These are phyloP conservation scores for Merodon equestris DNA, from an alignment of 2,888 invertebrate species.

Conservation along the genomic window DNA sequence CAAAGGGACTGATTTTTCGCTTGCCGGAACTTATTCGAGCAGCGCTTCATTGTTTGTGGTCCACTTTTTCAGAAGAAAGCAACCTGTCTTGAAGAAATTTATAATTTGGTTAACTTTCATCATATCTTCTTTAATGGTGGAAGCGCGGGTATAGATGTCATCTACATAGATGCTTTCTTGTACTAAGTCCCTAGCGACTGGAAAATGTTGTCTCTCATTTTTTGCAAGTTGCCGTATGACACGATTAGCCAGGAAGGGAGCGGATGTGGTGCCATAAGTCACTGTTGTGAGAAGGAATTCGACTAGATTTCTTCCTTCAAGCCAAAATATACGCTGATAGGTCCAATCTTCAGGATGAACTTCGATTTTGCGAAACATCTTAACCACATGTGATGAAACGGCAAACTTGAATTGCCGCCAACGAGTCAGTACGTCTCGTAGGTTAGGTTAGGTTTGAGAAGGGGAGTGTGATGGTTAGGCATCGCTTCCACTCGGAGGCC, in stretches of 20 bases:
- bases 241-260: conserved; percentile 30
- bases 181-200: conserved; percentile 7
- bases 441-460: too few relatives aligned
- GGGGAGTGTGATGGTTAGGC: too few relatives aligned
- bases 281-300: conserved; percentile 28
- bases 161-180: conserved; percentile 24
- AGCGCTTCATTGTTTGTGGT: conserved; percentile 17
- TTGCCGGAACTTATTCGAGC: neutral
- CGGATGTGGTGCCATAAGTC: conserved; percentile 29
- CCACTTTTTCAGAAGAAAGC: conserved; percentile 33
- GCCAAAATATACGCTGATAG: conserved; percentile 39
- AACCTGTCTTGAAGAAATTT: conserved; percentile 22
- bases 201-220: conserved; percentile 15
- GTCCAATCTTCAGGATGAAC: conserved; percentile 25
- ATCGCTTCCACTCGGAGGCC: too few relatives aligned
- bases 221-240: conserved; percentile 29
- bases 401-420: conserved; percentile 19
- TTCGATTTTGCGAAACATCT: conserved; percentile 34
- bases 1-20: conserved; percentile 2
- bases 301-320: neutral
- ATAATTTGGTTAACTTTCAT: conserved; percentile 22
- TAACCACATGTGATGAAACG: conserved; percentile 3
- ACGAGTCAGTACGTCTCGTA: conserved; percentile 22
- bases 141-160: conserved; percentile 21
- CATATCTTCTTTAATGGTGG: conserved; percentile 18